Conservation (phyloP, 2,888 invertebrate genomes). For the Tenthredo distinguenda region DNA sequence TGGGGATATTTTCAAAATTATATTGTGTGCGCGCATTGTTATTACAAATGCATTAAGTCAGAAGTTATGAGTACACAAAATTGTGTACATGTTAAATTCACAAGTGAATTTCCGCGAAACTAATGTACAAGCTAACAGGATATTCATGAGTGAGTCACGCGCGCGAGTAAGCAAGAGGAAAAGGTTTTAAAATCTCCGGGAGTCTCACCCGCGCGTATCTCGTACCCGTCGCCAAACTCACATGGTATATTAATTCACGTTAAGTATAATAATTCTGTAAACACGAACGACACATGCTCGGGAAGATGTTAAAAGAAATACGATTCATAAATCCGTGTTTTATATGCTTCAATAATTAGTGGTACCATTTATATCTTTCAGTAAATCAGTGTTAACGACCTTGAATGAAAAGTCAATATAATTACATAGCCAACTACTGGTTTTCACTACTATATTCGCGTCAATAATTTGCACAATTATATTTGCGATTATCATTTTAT, state of each 20-base stretch:
- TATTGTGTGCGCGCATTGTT: neutral
- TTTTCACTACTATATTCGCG: neutral
- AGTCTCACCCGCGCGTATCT: neutral
- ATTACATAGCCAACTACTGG: neutral
- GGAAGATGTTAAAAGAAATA: neutral
- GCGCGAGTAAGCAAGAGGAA: neutral
- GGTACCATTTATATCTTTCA: neutral
- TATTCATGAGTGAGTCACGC: neutral
- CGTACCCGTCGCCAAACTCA: neutral
- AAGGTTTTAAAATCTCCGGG: neutral
- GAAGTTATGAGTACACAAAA: neutral
- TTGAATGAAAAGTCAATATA: neutral
- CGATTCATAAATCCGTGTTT: neutral
- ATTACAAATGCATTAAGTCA: neutral
- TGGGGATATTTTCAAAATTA: neutral
- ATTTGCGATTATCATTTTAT: neutral
- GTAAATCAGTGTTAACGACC: neutral
- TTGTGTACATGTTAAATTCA: neutral
- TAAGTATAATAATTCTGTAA: neutral
- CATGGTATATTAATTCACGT: neutral
- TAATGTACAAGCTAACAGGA: constrained; percentile 1
- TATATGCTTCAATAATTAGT: neutral
- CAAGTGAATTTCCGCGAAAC: constrained; percentile 3
- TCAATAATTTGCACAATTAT: neutral
- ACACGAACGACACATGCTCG: neutral